Conservation (phyloP, 1,140 invertebrate genomes). For the Campoletis sonorensis region DNA sequence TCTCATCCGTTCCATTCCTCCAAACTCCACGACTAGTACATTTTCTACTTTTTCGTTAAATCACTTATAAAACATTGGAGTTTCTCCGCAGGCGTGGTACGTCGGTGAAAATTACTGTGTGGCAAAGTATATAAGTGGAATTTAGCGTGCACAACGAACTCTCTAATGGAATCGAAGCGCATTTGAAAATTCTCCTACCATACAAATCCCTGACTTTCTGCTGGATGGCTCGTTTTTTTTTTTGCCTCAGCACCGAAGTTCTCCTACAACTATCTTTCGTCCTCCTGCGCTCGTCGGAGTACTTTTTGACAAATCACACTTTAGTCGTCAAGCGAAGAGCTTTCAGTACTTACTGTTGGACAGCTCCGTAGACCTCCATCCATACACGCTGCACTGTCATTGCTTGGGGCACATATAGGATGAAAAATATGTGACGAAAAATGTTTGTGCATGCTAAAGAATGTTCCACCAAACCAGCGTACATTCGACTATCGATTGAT, state of each 20-base stretch:
- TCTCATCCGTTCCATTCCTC: neutral
- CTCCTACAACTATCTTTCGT: neutral
- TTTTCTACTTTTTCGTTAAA: neutral
- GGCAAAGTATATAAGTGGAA: constrained; percentile 47
- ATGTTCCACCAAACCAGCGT: neutral
- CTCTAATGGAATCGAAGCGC: constrained; percentile 45
- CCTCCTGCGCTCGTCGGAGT: neutral
- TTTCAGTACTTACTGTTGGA: constrained; percentile 43
- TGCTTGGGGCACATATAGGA: neutral
- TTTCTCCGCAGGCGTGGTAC: neutral
- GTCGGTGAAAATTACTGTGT: constrained; percentile 41
- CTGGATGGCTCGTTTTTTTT: neutral
- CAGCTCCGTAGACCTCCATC: neutral
- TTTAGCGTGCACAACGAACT: constrained; percentile 41
- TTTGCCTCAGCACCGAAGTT: neutral
- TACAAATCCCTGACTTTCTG: neutral
- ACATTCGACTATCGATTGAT: neutral
- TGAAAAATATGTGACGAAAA: neutral
- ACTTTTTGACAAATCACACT: constrained; percentile 51
- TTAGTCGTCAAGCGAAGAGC: constrained; percentile 43
- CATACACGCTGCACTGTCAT: neutral
- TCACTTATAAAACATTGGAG: neutral
- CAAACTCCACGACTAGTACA: neutral
- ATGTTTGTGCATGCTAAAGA: neutral
- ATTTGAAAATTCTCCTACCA: constrained; percentile 34